A percentile compares a stretch with the other conserved stretches of the same genome.
Conservation (phyloP, 2,888 invertebrate genomes). For the Cyrtodaria siliqua region DNA sequence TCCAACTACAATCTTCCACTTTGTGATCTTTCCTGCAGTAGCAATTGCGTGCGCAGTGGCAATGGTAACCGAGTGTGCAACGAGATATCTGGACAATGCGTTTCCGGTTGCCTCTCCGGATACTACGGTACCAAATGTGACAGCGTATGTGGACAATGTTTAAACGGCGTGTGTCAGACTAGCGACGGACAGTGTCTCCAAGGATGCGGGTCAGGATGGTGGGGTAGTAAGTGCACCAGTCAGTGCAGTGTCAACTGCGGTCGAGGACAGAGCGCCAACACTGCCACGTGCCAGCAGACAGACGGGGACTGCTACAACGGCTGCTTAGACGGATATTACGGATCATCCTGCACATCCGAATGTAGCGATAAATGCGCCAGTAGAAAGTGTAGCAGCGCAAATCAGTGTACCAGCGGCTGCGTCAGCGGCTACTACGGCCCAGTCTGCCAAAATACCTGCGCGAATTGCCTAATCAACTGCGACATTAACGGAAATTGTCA, state of each 20-base stretch:
- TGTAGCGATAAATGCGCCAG: constrained; percentile 31
- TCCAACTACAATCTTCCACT: constrained; percentile 20
- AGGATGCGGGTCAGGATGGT: constrained; percentile 25
- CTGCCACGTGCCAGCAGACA: constrained; percentile 17
- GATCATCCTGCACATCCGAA: constrained; percentile 7
- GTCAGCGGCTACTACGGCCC: constrained; percentile 18
- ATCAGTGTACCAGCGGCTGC: constrained; percentile 36
- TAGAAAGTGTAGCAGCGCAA: constrained; percentile 17
- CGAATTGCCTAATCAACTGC: constrained; percentile 26
- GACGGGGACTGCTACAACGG: constrained; percentile 38
- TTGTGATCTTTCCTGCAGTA: constrained; percentile 37
- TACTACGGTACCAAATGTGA: constrained; percentile 31
- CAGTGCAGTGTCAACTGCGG: constrained; percentile 19
- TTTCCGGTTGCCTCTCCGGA: constrained; percentile 31
- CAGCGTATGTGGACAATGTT: constrained; percentile 36
- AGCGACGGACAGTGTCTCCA: constrained; percentile 16
- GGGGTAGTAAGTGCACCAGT: constrained; percentile 16
- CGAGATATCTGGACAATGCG: constrained; percentile 25
- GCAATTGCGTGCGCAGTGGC: constrained; percentile 11
- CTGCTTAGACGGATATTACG: constrained; percentile 41
- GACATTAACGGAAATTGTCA: constrained; percentile 23
- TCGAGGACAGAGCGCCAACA: not conserved
- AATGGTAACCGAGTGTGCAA: constrained; percentile 16
- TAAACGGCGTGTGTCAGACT: constrained; percentile 15
- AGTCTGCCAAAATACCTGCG: constrained; percentile 21